phyloP scores from a whole-genome alignment of 2,888 invertebrate genomes.

The Siphlonurus alternatus region DNA sequence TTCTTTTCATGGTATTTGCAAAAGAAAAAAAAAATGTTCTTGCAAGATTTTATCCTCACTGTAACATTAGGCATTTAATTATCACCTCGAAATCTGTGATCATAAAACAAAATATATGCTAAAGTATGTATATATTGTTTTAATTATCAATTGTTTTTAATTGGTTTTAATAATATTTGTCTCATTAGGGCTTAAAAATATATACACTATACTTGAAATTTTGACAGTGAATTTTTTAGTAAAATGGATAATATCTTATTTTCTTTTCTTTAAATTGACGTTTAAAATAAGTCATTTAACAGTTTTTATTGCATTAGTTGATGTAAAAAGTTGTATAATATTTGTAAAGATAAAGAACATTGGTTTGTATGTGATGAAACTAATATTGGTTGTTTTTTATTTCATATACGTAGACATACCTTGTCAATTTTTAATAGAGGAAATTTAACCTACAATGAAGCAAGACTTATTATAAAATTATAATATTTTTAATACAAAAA shows the following conservation, averaged over 20 bases:
- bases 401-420: too few species aligned
- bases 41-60: neutral
- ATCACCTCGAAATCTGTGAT: neutral
- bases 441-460: too few species aligned
- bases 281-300: neutral
- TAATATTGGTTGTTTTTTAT: neutral
- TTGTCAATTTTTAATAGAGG: too few species aligned
- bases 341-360: conserved; percentile 9
- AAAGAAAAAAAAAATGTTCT: neutral
- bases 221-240: neutral
- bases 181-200: too few species aligned
- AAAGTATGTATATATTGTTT: too few species aligned
- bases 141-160: neutral
- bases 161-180: neutral
- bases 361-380: conserved; percentile 9
- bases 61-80: neutral
- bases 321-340: conserved; percentile 10
- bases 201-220: neutral
- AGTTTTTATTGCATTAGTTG: conserved; percentile 2
- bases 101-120: too few species aligned
- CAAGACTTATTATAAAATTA: too few species aligned
- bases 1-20: neutral
- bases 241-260: neutral
- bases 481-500: too few species aligned
- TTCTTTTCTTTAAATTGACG: neutral